phyloP scores from a whole-genome alignment of 2,113 vertebrate genomes.

The Osmerus mordax region DNA sequence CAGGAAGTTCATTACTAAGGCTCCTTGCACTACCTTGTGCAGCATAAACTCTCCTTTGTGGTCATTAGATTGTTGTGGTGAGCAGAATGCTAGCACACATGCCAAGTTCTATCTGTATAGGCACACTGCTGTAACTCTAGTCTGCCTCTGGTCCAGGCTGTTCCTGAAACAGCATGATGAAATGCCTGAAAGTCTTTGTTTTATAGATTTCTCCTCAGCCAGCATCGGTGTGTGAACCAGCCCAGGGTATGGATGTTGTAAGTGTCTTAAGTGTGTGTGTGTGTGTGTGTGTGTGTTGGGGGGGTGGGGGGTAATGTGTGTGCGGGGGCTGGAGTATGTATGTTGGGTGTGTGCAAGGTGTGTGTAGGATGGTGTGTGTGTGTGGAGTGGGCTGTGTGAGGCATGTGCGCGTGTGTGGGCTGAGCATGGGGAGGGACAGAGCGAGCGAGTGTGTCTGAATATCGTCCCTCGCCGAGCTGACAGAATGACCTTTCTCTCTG shows the following conservation, averaged over 20 bases:
- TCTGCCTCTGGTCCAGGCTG: neutral
- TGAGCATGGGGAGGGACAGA: too few species aligned
- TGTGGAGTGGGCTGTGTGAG: too few species aligned
- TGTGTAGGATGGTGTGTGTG: too few species aligned
- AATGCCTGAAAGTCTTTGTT: constrained; percentile 1
- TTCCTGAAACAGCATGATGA: neutral
- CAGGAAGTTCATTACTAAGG: neutral
- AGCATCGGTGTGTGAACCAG: neutral
- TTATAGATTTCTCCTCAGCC: neutral
- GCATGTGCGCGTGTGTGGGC: too few species aligned
- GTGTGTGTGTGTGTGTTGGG: neutral
- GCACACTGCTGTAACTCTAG: neutral
- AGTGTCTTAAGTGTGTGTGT: neutral
- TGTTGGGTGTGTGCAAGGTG: too few species aligned
- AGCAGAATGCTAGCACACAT: neutral
- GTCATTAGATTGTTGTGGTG: neutral
- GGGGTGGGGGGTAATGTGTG: neutral
- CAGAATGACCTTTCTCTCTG: constrained; percentile 4
- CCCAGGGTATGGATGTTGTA: neutral
- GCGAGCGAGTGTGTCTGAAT: neutral
- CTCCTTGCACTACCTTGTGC: neutral
- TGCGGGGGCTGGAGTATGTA: neutral
- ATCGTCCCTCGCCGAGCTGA: neutral
- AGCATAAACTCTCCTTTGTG: neutral
- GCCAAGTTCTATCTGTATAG: too few species aligned